Base-by-base conservation (phyloP, 35 echinoderm and acorn worm species). In the Heliocidaris erythrogramma region DNA sequence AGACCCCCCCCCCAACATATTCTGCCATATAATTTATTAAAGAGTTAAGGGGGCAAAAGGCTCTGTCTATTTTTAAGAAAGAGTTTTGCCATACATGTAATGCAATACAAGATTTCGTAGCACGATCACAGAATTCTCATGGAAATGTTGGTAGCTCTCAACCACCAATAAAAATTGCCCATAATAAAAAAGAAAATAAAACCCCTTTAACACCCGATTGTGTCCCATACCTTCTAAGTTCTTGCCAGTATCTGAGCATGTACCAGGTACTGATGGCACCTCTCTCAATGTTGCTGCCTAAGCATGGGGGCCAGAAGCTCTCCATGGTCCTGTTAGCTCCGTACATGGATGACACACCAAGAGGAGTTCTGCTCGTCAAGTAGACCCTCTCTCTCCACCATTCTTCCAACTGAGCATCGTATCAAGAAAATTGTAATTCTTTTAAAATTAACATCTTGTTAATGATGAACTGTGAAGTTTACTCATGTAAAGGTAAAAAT, bases 311-410 rank as follows among this genome's bases (percentile, higher is more conserved):
- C 94, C 94, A 95, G 35, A 95, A 31, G 88, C 53, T 53, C 32
- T 95, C 49, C 61, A 60, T 95, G 0, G 94, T 30, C n/a, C 91
- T 92, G 91, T 92, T 92, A 27, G 91, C 91, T 14, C 91, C 91
- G 13, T 52, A 49, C 91, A 92, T 92, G 16, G 91, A 92, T 14
- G 48, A 53, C 2, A 96, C 88, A 12, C 95, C 98, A 9, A 94
- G 92, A 27, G 98, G 95, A 4, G 88, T 86, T 24, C 98, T 92
- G n/a, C 32, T 85, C 3, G 60, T n/a, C 91, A 99, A 60, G 71
- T 99, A 99, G 7, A 95, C 98, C 17, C 91, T 60, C n/a, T 99
- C 90, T 42, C 95, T 92, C 98, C 98, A 99, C 98, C 98, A 99
- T 9, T 97, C 94, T 49, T 96, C 95, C 88, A 99, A 9, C 98